phyloP scores from a whole-genome alignment of 2,797 vertebrate species.

The Gymnothorax javanicus region DNA sequence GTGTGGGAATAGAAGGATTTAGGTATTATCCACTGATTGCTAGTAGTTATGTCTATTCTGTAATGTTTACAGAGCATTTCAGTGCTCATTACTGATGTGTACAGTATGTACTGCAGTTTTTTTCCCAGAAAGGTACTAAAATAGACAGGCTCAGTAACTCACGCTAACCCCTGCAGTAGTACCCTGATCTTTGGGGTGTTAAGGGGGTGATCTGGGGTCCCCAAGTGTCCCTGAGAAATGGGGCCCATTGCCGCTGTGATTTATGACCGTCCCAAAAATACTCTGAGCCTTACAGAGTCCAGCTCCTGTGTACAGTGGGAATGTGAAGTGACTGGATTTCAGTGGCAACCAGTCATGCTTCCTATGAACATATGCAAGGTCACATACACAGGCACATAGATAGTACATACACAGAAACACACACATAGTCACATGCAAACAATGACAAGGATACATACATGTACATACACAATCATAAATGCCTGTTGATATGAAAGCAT shows the following conservation, averaged over 20 bases:
- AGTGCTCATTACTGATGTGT: not conserved
- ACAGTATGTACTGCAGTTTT: not conserved
- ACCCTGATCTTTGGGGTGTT: not conserved
- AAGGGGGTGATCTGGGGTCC: not conserved
- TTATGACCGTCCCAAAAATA: conserved; percentile 31
- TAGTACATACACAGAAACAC: conserved; percentile 9
- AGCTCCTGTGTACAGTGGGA: conserved; percentile 11
- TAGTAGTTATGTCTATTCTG: not conserved
- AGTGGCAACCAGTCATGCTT: not conserved
- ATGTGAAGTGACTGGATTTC: conserved; percentile 3
- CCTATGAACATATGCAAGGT: too few relatives aligned
- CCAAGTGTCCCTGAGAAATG: not conserved
- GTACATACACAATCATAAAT: not conserved
- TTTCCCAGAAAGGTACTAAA: not conserved
- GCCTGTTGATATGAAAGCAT: too few relatives aligned
- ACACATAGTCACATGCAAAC: not conserved
- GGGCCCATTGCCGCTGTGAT: not conserved
- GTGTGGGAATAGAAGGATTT: not conserved
- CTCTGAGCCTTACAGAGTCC: conserved; percentile 14
- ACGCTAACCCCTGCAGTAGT: not conserved
- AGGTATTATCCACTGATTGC: not conserved
- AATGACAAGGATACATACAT: not conserved
- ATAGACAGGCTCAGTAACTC: not conserved
- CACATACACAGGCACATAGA: not conserved
- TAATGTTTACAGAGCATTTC: not conserved